Base-by-base conservation (phyloP, 2,113 vertebrate genomes). In the Struthidea cinerea region DNA sequence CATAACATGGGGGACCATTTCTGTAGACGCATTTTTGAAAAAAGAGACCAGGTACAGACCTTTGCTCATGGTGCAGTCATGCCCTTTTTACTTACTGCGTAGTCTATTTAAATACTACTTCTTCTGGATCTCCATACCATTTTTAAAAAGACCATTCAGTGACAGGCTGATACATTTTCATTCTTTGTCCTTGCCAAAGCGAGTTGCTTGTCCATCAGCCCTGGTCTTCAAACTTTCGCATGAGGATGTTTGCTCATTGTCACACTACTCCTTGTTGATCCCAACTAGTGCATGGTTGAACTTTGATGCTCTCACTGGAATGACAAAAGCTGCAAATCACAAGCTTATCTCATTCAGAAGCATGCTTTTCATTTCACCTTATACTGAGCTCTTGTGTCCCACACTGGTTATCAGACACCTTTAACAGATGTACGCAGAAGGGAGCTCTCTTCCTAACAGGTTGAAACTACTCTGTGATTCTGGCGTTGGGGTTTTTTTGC, bases 241-340 rank as follows among this genome's bases (percentile, higher is more conserved):
- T 7, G 2, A 53, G 14, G 7, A 47, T 3, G 0, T 78, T 44
- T 56, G 32, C 17, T 73, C 23, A 18, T 28, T 1, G 1, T 17
- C 56, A 70, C n/a, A 27, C 27, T 10, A 6, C 9, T 87, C 28
- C 23, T 53, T 50, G 13, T 8, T 21, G 13, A 65, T 50, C 13
- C 20, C 20, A 35, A 5, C 7, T 13, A 73, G 39, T 18, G 22
- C 35, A 56, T 2, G 0, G 19, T 10, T 83, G 19, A 61, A 55
- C 60, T 68, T 46, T 16, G 70, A 21, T 23, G 23, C 3, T 24
- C 17, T 47, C 2, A 0, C 2, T 65, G 32, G 8, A 69, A 63
- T 1, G 1, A 56, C 23, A 53, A 65, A 49, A 47, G 16, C 33
- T 61, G 22, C 10, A 61, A 39, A 13, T 57, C 13, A 46, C 33